A percentile compares a stretch with the other conserved stretches of the same genome.
Conservation (phyloP, 2,888 invertebrate genomes). For the Hymenopus coronatus region DNA sequence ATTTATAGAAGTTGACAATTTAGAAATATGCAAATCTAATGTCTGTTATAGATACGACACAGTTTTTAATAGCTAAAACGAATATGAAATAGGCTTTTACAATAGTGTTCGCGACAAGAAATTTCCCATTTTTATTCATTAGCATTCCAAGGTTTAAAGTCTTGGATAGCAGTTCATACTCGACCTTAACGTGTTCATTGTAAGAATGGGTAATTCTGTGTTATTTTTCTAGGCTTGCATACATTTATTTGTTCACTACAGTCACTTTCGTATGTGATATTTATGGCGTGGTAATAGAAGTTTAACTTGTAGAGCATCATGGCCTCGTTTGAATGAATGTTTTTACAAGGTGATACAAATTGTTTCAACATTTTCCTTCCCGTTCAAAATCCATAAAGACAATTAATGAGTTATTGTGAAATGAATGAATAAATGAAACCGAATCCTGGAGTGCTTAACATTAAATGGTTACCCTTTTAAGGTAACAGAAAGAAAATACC, state of each 20-base stretch:
- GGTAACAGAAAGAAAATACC: no score
- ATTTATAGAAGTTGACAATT: not conserved
- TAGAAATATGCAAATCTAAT: not conserved
- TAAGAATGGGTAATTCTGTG: not conserved
- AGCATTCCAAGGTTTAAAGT: not conserved
- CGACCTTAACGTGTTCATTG: not conserved
- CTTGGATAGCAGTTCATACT: not conserved
- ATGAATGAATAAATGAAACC: no score
- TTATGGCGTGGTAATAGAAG: not conserved
- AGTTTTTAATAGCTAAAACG: not conserved
- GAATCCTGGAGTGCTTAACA: no score
- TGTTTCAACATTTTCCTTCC: no score
- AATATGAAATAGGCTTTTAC: not conserved
- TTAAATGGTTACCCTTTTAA: no score
- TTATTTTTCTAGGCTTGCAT: not conserved
- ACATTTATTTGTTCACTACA: not conserved
- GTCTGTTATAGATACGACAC: not conserved
- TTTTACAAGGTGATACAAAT: not conserved
- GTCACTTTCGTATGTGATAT: not conserved
- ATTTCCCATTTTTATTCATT: not conserved
- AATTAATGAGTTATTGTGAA: no score
- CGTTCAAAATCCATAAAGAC: no score
- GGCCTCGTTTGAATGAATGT: not conserved
- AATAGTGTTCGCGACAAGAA: not conserved
- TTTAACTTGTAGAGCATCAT: not conserved